Evolutionary conservation across 2,888 invertebrate species (phyloP), one percentile per base, ranked within the genome.

Genomic region (Copidosoma aretas): DNA sequence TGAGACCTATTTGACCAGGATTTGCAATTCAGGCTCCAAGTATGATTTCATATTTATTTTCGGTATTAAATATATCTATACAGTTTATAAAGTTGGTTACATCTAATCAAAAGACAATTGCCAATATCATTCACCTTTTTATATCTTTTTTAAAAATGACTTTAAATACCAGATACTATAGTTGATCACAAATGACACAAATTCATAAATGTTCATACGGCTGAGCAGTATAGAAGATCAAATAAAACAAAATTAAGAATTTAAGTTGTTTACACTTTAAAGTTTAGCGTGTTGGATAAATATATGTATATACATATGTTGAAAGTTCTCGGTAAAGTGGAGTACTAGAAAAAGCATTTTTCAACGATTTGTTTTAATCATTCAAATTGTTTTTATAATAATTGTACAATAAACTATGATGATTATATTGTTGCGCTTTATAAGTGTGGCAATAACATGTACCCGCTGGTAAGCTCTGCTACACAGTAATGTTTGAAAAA

Each of bases 401-500:
- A 71, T 67, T 60, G 56, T 52, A 64, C 60, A 70, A 71, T 22
- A 56, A 22, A 56, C 24, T 10, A 66, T 71, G 70, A 73, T 67
- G n/a, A 68, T 68, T 52, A 71, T 73, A 66, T 67, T 71, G 73
- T 69, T 71, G 70, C 51, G 70, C 72, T 70, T 70, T 60, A 62
- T 64, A 62, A 68, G 60, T 66, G 60, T 70, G 73, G 70, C 62
- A 61, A 62, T 71, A 73, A 71, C 65, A 63, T 43, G 41, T 60
- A 63, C 70, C 61, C 63, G 67, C 64, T 67, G 65, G 71, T 69
- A 73, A 75, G 70, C 61, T 76, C 75, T 76, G 63, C 73, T 76
- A 73, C 68, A 67, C 21, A 67, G 73, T 74, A 73, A 74, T 75
- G 74, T 73, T 76, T 75, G 74, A 75, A 74, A 74, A 76, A 76